A percentile compares a stretch with the other conserved stretches of the same genome.
phyloP scores from a whole-genome alignment of 2,888 invertebrate species.

The Drosophila nigricruria region DNA sequence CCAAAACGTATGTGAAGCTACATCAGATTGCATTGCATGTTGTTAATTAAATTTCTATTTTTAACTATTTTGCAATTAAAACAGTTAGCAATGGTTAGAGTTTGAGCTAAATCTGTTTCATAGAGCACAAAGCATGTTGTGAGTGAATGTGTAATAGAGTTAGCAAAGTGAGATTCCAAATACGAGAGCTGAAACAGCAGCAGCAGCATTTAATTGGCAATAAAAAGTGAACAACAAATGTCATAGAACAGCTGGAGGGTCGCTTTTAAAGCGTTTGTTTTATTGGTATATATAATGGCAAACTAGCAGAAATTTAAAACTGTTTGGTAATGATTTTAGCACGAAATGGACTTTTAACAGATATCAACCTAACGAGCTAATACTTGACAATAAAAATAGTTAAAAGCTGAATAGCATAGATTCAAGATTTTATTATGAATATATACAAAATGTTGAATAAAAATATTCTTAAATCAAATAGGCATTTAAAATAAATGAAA shows the following conservation, averaged over 20 bases:
- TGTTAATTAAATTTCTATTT: constrained; percentile 15
- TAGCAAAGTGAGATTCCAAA: constrained; percentile 25
- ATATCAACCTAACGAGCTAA: not conserved
- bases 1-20: not conserved
- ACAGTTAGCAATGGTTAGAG: constrained; percentile 18
- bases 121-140: not conserved
- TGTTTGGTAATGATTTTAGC: not conserved
- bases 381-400: not conserved
- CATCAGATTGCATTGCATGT: not conserved
- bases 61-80: constrained; percentile 14
- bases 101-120: constrained; percentile 26
- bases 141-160: constrained; percentile 42
- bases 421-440: too few relatives aligned
- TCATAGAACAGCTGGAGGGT: constrained; percentile 21
- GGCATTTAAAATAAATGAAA: too few relatives aligned
- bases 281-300: not conserved
- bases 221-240: constrained; percentile 71
- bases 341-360: not conserved
- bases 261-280: not conserved
- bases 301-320: not conserved
- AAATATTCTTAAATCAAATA: too few relatives aligned
- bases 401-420: too few relatives aligned
- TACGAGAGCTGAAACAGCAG: constrained; percentile 34
- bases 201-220: constrained; percentile 74
- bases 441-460: too few relatives aligned